phyloP scores from a whole-genome alignment of 2,797 vertebrate genomes.

The Rhincodon typus region DNA sequence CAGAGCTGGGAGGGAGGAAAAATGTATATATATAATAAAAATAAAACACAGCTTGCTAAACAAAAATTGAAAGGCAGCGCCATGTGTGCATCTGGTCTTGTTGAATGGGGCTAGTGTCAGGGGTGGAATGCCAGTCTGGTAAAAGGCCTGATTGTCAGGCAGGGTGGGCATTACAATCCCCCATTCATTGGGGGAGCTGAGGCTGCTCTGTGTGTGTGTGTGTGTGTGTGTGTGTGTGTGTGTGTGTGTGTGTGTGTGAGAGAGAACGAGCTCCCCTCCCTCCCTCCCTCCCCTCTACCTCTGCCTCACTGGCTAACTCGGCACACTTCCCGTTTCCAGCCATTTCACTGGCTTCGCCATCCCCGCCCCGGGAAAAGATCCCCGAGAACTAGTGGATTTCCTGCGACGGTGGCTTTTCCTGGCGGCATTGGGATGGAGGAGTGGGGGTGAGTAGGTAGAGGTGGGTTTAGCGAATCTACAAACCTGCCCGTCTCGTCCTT shows the following conservation, averaged over 20 bases:
- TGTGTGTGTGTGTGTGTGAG: neutral
- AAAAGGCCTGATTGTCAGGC: neutral
- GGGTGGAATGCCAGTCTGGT: neutral
- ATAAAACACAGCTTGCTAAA: neutral
- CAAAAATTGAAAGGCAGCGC: neutral
- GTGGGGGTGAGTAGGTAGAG: too few species aligned
- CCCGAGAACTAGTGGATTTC: too few species aligned
- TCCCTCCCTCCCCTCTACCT: neutral
- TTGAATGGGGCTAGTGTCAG: neutral
- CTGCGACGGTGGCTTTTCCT: too few species aligned
- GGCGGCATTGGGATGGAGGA: too few species aligned
- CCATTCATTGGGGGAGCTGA: neutral
- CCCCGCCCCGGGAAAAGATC: neutral
- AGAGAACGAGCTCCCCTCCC: too few species aligned
- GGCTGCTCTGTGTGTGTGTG: neutral
- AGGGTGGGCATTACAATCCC: neutral
- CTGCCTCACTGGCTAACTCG: neutral
- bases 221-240: neutral
- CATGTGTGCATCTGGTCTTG: neutral
- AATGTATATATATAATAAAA: too few species aligned
- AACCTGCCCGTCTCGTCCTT: too few species aligned
- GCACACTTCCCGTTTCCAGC: neutral
- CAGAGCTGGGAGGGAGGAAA: too few species aligned
- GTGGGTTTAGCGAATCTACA: too few species aligned
- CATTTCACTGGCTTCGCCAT: neutral